phyloP scores from a whole-genome alignment of 2,113 vertebrate genomes.

The Tachysurus fulvidraco region DNA sequence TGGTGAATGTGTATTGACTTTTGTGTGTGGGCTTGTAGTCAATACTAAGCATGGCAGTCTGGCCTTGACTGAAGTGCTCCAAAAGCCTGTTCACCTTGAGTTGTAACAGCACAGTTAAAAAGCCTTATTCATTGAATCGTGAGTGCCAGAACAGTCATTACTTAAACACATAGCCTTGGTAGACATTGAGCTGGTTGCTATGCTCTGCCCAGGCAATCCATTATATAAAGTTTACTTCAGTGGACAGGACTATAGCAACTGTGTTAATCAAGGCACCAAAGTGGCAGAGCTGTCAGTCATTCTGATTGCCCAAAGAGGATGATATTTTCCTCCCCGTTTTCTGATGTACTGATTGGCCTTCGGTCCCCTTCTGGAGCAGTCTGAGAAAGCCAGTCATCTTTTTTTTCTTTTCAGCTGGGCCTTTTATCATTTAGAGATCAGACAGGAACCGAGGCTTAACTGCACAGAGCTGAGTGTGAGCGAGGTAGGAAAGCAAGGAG shows the following conservation, averaged over 20 bases:
- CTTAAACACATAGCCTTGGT: constrained; percentile 31
- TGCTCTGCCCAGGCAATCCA: constrained; percentile 13
- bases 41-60: constrained; percentile 10
- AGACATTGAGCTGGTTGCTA: constrained; percentile 24
- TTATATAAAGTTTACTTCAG: constrained; percentile 20
- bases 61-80: constrained; percentile 35
- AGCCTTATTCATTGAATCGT: constrained; percentile 19
- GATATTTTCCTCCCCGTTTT: neutral
- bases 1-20: constrained; percentile 1
- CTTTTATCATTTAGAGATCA: neutral
- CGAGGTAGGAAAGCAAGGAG: neutral
- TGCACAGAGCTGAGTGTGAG: neutral
- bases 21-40: constrained; percentile 13
- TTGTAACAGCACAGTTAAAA: constrained; percentile 28
- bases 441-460: neutral
- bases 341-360: neutral
- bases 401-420: neutral
- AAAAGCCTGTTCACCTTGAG: constrained; percentile 41
- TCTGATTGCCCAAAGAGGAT: neutral
- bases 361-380: neutral
- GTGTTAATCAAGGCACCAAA: constrained; percentile 5
- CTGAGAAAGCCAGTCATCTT: neutral
- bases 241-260: neutral
- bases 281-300: constrained; percentile 26
- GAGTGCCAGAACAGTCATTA: constrained; percentile 25